These are phyloP conservation scores for Phyllotreta cruciferae DNA, from an alignment of 2,888 invertebrate genomes.

Conservation along the genomic window DNA sequence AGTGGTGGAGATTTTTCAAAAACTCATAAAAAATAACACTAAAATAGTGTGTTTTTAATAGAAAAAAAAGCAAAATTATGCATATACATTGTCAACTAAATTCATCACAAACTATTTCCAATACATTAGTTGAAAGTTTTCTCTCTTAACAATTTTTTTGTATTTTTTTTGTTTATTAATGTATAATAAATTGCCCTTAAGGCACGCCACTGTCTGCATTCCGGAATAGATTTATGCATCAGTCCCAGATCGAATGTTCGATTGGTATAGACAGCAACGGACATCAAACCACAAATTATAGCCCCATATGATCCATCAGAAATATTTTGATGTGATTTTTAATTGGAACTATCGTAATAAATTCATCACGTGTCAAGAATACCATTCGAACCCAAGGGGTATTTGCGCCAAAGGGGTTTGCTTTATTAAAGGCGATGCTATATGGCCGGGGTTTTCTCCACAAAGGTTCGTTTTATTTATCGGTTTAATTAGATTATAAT, in stretches of 20 bases:
- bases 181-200: neutral
- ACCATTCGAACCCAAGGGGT: slow-evolving; percentile 5
- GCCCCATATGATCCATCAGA: slow-evolving; percentile 32
- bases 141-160: too few species aligned
- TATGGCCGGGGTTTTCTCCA: too few species aligned
- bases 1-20: slow-evolving; percentile 24
- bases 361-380: slow-evolving; percentile 40
- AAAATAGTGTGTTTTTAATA: too few species aligned
- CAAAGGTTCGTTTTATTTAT: too few species aligned
- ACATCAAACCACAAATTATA: slow-evolving; percentile 48
- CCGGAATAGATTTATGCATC: slow-evolving; percentile 46
- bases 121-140: too few species aligned
- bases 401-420: slow-evolving; percentile 14
- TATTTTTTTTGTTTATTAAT: too few species aligned
- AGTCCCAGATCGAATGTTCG: slow-evolving; percentile 49
- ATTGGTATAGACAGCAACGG: slow-evolving; percentile 45
- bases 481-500: too few species aligned
- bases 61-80: too few species aligned
- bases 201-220: slow-evolving; percentile 29
- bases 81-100: too few species aligned
- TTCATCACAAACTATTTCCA: too few species aligned
- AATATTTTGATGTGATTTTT: slow-evolving; percentile 39
- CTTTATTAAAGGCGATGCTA: neutral
- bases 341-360: slow-evolving; percentile 41
- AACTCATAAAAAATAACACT: neutral